Base-by-base conservation (phyloP, 2,888 invertebrate species). In the Thereva nobilitata region DNA sequence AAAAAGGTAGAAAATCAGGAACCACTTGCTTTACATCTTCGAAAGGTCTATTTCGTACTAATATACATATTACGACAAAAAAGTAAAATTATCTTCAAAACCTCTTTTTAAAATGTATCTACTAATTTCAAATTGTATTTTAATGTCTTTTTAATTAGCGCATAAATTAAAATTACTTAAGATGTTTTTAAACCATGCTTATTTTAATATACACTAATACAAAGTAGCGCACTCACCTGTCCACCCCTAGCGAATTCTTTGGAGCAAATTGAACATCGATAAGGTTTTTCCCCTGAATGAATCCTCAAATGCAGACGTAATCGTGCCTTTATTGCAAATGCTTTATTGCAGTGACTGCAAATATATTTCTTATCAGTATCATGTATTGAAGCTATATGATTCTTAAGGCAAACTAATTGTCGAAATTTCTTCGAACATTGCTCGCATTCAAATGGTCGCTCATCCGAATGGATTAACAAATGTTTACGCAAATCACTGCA, bases 271-370 rank as follows among this genome's bases (percentile, higher is more conserved):
- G 82, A 76, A 74, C 89, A 89, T 49, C 82, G 82, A 79, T 89
- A 89, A 0, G 89, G 88, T 72, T 87, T 87, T 73, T 86, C 86
- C 2, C 89, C 89, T 0, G 88, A 86, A 77, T 93, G 93, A 10
- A 86, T 85, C 6, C 89, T 83, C 73, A 91, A 83, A 78, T 93
- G 93, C 61, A 89, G 79, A 71, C 87, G 84, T 64, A 93, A 80
- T 42, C 91, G 86, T 74, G 91, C 90, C 78, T 92, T 89, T 9
- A 90, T 82, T 0, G 89, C 86, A 77, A 93, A 93, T 41, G 86
- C 85, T 76, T 90, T 91, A 57, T 87, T 85, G 77, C 93, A 93
- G 71, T 89, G 86, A 73, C 87, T 82, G 76, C 93, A 93, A 56
- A 86, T 83, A 77, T 86, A 91, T 37, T 86, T 74, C 5, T 76